Conservation (phyloP, 64 coral and sea anemone genomes). For the Porites lutea region DNA sequence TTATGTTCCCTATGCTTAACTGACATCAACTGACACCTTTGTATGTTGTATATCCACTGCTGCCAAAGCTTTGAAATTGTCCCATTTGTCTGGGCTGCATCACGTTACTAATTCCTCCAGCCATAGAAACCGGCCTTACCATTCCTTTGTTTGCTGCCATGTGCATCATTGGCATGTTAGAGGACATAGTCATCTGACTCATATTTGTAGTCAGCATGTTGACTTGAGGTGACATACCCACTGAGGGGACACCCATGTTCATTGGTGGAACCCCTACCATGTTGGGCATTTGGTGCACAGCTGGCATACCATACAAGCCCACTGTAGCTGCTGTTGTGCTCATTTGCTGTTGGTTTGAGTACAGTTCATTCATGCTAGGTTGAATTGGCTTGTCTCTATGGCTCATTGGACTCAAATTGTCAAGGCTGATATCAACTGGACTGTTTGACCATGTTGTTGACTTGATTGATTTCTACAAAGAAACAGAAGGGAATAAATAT, state of each 20-base stretch:
- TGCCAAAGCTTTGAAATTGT: slow-evolving; percentile 75
- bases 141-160: slow-evolving; percentile 60
- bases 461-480: slow-evolving; percentile 56
- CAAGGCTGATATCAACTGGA: slow-evolving; percentile 94
- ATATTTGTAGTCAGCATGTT: slow-evolving; percentile 78
- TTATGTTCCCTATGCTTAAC: not conserved
- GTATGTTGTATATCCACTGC: slow-evolving; percentile 78
- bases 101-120: slow-evolving; percentile 46
- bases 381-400: slow-evolving; percentile 92
- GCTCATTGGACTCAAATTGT: slow-evolving; percentile 85
- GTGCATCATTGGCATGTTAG: slow-evolving; percentile 49
- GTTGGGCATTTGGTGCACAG: slow-evolving; percentile 57
- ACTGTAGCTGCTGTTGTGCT: slow-evolving; percentile 18
- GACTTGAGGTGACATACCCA: slow-evolving; percentile 68
- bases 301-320: slow-evolving; percentile 71
- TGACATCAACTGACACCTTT: slow-evolving; percentile 85
- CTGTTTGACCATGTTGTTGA: slow-evolving; percentile 99
- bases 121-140: slow-evolving; percentile 16
- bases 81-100: slow-evolving; percentile 63
- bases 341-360: slow-evolving; percentile 64
- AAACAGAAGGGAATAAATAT: not conserved
- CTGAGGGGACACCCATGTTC: slow-evolving; percentile 53
- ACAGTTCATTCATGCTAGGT: slow-evolving; percentile 97
- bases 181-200: slow-evolving; percentile 77
- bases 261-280: slow-evolving; percentile 37